phyloP scores from a whole-genome alignment of 2,888 invertebrate species.

The Orthosia cruda region DNA sequence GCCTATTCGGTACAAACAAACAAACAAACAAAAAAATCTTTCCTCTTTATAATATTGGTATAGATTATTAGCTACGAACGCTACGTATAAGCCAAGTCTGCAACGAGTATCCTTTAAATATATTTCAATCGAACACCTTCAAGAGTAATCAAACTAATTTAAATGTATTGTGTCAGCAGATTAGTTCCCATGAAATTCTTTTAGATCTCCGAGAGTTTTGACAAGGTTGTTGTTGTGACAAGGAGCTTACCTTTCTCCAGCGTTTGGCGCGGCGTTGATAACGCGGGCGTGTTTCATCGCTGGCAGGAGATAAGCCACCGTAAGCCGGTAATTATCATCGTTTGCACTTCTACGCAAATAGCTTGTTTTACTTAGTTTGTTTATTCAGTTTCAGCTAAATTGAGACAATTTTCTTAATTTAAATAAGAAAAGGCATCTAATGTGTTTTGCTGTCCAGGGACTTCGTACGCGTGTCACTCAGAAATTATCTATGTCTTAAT shows the following conservation, averaged over 20 bases:
- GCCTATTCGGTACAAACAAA: too few relatives aligned
- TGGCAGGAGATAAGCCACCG: slow-evolving; percentile 52
- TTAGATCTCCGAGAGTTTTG: too few relatives aligned
- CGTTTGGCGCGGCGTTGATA: slow-evolving; percentile 36
- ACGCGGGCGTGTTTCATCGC: slow-evolving; percentile 26
- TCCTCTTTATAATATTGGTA: too few relatives aligned
- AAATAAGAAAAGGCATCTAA: not conserved
- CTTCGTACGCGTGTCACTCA: too few relatives aligned
- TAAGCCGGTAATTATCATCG: slow-evolving; percentile 56
- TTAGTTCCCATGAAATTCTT: not conserved
- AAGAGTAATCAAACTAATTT: not conserved
- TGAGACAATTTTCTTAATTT: slow-evolving; percentile 11
- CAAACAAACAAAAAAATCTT: too few relatives aligned
- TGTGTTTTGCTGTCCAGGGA: not conserved
- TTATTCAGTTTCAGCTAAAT: slow-evolving; percentile 31
- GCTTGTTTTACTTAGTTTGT: slow-evolving; percentile 34
- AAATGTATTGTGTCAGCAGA: slow-evolving; percentile 5
- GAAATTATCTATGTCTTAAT: too few relatives aligned
- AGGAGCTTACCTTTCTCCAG: slow-evolving; percentile 30
- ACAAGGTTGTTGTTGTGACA: slow-evolving; percentile 23
- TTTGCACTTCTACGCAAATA: slow-evolving; percentile 50
- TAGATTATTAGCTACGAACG: too few relatives aligned
- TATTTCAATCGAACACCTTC: not conserved
- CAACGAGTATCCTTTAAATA: too few relatives aligned
- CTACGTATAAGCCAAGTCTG: not conserved